These are phyloP conservation scores for Synergus japonicus DNA, from an alignment of 2,888 invertebrate genomes.

Conservation along the genomic window DNA sequence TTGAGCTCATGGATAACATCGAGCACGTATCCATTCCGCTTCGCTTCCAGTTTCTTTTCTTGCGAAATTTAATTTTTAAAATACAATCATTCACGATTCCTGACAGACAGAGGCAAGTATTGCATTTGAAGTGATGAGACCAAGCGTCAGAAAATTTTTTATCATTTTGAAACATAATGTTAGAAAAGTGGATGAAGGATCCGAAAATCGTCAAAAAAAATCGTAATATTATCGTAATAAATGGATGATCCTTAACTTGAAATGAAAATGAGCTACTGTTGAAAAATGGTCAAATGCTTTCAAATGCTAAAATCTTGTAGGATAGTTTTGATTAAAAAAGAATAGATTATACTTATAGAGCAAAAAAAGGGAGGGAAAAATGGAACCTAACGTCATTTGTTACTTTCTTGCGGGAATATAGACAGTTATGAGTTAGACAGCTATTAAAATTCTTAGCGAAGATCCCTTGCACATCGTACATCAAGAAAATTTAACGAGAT, in stretches of 20 bases:
- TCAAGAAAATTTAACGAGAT: background rate
- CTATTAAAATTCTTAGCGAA: background rate
- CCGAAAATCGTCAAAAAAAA: too few relatives aligned
- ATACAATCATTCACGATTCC: background rate
- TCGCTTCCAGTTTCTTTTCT: conserved; percentile 25
- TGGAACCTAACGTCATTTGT: background rate
- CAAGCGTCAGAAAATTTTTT: background rate
- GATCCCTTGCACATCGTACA: background rate
- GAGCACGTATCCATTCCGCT: conserved; percentile 45
- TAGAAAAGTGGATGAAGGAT: too few relatives aligned
- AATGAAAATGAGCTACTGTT: too few relatives aligned
- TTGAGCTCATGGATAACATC: conserved; percentile 45
- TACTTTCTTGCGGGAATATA: background rate
- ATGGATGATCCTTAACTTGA: too few relatives aligned
- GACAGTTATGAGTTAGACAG: background rate
- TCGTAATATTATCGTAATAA: too few relatives aligned
- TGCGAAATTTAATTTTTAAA: conserved; percentile 1
- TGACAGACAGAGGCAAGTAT: background rate
- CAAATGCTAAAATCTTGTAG: too few relatives aligned
- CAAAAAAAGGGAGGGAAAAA: background rate
- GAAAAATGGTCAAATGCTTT: too few relatives aligned
- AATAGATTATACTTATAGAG: background rate
- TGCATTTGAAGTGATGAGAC: background rate
- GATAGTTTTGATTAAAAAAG: background rate
- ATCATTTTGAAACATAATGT: too few relatives aligned